These are phyloP conservation scores for Chloroclystis v-ata DNA, from an alignment of 2,888 invertebrate genomes.

Conservation along the genomic window DNA sequence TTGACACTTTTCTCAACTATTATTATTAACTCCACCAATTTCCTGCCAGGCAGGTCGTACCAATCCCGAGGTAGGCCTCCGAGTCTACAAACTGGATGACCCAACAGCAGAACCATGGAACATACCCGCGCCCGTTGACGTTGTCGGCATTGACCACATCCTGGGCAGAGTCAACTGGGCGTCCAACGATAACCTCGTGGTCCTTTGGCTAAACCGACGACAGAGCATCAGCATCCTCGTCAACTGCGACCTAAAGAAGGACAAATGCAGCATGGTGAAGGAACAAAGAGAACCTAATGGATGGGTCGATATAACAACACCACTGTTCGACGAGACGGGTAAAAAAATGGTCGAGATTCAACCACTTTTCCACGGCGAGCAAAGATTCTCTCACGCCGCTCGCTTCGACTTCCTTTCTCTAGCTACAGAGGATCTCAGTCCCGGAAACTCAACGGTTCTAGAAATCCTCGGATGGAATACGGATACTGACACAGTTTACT, in stretches of 20 bases:
- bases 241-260: conserved; percentile 71
- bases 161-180: conserved; percentile 87
- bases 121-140: conserved; percentile 74
- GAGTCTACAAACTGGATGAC: conserved; percentile 75
- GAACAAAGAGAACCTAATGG: conserved; percentile 79
- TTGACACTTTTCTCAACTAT: no score
- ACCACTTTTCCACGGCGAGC: conserved; percentile 49
- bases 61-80: conserved; percentile 85
- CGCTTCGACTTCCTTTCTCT: conserved; percentile 51
- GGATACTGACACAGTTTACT: conserved; percentile 79
- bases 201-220: conserved; percentile 90
- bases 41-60: conserved; percentile 80
- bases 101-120: conserved; percentile 47
- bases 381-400: conserved; percentile 68
- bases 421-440: conserved; percentile 65
- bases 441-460: conserved; percentile 79
- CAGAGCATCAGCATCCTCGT: conserved; percentile 84
- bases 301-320: conserved; percentile 82
- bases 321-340: conserved; percentile 71
- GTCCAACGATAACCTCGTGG: conserved; percentile 80
- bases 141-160: conserved; percentile 80
- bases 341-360: conserved; percentile 65
- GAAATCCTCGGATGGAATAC: conserved; percentile 81
- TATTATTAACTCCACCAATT: conserved; percentile 17
- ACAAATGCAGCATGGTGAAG: conserved; percentile 62